A percentile compares a stretch with the other conserved stretches of the same genome.
phyloP scores from a whole-genome alignment of 2,113 vertebrate species.

The Psittacus erithacus region DNA sequence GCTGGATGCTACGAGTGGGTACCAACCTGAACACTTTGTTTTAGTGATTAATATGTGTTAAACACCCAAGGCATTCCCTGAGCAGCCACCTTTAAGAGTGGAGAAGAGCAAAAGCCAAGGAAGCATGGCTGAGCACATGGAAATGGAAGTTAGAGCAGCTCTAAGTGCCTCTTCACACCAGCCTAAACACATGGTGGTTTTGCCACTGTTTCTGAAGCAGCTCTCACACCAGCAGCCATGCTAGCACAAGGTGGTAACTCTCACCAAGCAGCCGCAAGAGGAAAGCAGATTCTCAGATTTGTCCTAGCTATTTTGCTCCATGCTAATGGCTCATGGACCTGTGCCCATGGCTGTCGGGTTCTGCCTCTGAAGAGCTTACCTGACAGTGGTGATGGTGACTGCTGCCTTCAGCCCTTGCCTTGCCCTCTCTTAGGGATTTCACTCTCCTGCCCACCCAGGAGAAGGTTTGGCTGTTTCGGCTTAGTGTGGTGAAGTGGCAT shows the following conservation, averaged over 20 bases:
- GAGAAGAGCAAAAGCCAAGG: neutral
- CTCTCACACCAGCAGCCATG: accelerated
- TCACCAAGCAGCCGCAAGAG: neutral
- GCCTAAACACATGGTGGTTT: neutral
- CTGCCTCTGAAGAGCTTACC: neutral
- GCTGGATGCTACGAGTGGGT: neutral
- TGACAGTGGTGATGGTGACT: accelerated
- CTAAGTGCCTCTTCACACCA: neutral
- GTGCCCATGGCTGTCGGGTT: accelerated
- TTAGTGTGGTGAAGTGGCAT: neutral
- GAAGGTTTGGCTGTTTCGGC: neutral
- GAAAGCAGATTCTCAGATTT: neutral
- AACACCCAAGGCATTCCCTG: neutral
- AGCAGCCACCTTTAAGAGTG: neutral
- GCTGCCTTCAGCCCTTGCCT: neutral
- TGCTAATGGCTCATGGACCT: neutral
- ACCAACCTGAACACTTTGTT: neutral
- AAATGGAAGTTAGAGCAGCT: neutral
- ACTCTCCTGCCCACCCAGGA: neutral
- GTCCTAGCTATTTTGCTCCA: accelerated
- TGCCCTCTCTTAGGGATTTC: neutral
- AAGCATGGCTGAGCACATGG: neutral
- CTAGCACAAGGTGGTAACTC: accelerated
- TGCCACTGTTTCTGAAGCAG: neutral
- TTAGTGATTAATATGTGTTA: neutral